Percentiles rank a stretch among this genome's conserved stretches.
These are phyloP conservation scores for Stenoptilia bipunctidactyla DNA, from an alignment of 2,888 invertebrate species.

Conservation along the genomic window DNA sequence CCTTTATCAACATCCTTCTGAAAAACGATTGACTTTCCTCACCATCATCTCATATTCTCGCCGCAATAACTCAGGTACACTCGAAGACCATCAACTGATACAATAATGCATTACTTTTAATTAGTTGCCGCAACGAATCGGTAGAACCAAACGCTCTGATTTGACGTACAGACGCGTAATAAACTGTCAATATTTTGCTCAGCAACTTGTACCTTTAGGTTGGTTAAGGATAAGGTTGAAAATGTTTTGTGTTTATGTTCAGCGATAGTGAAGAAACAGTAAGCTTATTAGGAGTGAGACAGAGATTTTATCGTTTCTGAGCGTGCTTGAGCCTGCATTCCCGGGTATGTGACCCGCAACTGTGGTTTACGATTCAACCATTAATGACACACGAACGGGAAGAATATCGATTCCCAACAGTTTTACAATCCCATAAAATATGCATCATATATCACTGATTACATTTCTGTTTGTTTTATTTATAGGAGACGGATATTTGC, in stretches of 20 bases:
- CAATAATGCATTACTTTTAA: constrained; percentile 32
- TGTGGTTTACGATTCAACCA: constrained; percentile 37
- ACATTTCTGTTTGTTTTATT: background rate
- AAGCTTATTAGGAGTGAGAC: constrained; percentile 20
- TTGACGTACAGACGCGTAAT: background rate
- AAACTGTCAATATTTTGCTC: background rate
- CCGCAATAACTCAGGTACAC: too few relatives aligned
- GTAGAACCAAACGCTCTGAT: constrained; percentile 5
- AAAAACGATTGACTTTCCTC: too few relatives aligned
- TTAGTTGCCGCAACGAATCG: constrained; percentile 41
- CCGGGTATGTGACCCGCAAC: constrained; percentile 43
- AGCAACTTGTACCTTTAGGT: constrained; percentile 12
- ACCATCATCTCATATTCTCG: too few relatives aligned
- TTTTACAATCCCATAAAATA: constrained; percentile 36
- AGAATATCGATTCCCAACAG: constrained; percentile 55
- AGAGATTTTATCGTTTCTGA: constrained; percentile 33
- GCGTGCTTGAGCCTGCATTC: constrained; percentile 57
- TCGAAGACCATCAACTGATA: constrained; percentile 22
- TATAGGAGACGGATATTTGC: background rate
- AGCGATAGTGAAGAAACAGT: background rate
- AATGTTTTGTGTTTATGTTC: background rate
- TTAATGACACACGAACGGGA: constrained; percentile 62
- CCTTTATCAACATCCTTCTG: too few relatives aligned
- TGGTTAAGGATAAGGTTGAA: background rate
- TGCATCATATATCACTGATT: constrained; percentile 1